A percentile compares a stretch with the other conserved stretches of the same genome.
Conservation (phyloP, 2,797 vertebrate species). For the Hydrophis major region DNA sequence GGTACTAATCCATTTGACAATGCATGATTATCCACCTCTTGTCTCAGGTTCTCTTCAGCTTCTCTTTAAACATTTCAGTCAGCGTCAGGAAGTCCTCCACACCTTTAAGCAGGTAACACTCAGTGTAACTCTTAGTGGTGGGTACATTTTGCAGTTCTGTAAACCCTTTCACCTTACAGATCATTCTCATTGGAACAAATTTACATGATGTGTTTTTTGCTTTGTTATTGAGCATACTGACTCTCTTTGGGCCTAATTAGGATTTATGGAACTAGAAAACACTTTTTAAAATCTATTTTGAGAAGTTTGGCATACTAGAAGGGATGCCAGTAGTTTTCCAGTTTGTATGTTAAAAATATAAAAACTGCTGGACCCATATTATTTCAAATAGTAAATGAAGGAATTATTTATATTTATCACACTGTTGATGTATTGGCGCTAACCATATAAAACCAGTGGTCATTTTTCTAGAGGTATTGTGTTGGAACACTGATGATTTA, state of each 20-base stretch:
- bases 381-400: neutral
- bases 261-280: neutral
- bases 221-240: neutral
- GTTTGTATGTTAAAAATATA: neutral
- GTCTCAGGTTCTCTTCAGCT: conserved; percentile 93
- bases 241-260: neutral
- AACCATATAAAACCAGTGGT: neutral
- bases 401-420: neutral
- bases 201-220: neutral
- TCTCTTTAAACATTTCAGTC: conserved; percentile 98
- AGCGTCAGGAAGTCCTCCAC: conserved; percentile 93
- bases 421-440: neutral
- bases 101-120: conserved; percentile 92
- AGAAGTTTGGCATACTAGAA: neutral
- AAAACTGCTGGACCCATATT: neutral
- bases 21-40: conserved; percentile 92
- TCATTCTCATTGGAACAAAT: neutral
- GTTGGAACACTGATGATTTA: neutral
- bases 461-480: neutral
- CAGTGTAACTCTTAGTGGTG: neutral
- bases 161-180: neutral
- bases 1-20: conserved; percentile 91
- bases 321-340: neutral
- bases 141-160: neutral
- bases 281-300: neutral